Percentiles rank a stretch among this genome's conserved stretches.
Evolutionary conservation across 2,888 invertebrate species (phyloP).

Genomic region (Cerastis leucographa): DNA sequence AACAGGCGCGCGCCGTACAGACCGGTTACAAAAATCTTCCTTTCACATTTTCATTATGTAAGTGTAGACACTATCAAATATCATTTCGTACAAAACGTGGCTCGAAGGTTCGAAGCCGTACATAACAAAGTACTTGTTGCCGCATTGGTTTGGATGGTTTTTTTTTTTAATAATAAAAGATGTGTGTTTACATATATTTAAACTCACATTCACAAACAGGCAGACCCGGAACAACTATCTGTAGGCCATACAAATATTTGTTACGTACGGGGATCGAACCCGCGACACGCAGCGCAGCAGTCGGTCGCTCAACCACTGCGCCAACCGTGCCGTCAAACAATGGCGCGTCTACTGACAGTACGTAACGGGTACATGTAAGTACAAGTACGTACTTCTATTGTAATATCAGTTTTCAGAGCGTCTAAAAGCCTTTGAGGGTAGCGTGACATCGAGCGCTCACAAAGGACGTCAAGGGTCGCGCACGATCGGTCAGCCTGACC

Average conservation of each 20-base stretch:
- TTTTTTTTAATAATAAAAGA: too few species aligned
- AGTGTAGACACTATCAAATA: neutral
- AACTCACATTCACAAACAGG: too few species aligned
- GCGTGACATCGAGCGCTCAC: constrained; percentile 22
- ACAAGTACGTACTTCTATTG: constrained; percentile 18
- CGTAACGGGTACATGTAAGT: neutral
- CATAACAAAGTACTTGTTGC: neutral
- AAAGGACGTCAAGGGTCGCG: constrained; percentile 36
- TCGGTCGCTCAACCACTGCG: too few species aligned
- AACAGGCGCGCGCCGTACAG: neutral
- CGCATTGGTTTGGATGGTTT: too few species aligned
- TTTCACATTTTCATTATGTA: neutral
- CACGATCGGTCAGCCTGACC: constrained; percentile 18
- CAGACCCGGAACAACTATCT: too few species aligned
- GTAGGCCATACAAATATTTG: too few species aligned
- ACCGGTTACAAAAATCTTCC: neutral
- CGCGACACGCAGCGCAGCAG: too few species aligned
- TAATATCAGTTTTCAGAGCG: constrained; percentile 43
- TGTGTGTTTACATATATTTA: too few species aligned
- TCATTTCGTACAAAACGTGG: neutral
- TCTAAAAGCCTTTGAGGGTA: constrained; percentile 39
- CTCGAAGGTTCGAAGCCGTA: neutral
- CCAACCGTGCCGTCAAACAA: too few species aligned
- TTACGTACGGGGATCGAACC: too few species aligned
- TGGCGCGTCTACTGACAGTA: neutral